Base-by-base conservation (phyloP, 2,888 invertebrate species). In the Harpalus rufipes region DNA sequence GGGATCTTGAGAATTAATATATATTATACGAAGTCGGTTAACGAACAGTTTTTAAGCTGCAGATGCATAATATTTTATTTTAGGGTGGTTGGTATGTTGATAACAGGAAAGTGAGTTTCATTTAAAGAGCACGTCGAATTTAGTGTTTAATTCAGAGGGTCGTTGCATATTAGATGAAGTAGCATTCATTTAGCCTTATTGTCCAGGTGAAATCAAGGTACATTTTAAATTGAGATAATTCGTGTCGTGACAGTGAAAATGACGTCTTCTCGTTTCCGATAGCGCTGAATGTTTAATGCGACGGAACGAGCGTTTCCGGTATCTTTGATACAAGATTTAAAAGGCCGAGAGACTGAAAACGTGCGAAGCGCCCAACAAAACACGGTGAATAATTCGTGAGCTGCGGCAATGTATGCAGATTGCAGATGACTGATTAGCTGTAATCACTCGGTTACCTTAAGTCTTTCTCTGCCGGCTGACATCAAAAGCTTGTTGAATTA, bases 401-500 rank as follows among this genome's bases (percentile, higher is more conserved):
- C 58, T 25, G 86, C 81, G 84, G 84, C 87, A 87, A 89, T 88
- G 87, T 88, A 89, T 89, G 89, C 88, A 89, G 88, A 89, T 89
- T 89, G 87, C 88, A 88, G 88, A 87, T 88, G 88, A 88, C 88
- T 89, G 88, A 89, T 89, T 89, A 89, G 87, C 87, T 87, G 87
- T 88, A 89, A 89, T 89, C 88, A 88, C 85, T 84, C 87, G 87
- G 86, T 87, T 88, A 88, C 87, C 87, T 87, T 85, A 79, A 80
- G 68, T 78, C 84, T 84, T 86, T 86, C 86, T 84, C 58, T 86
- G 80, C 86, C 84, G 81, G 72, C 84, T 85, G 87, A 89, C 89
- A 89, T 90, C 89, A 90, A 90, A 89, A 89, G 89, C 87, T 86
- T 32, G 87, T 87, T 89, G 88, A 90, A 90, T 90, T 89, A 90